A percentile compares a stretch with the other conserved stretches of the same genome.
Evolutionary conservation across 2,113 vertebrate species (phyloP).

Genomic region (Arizona elegans): DNA sequence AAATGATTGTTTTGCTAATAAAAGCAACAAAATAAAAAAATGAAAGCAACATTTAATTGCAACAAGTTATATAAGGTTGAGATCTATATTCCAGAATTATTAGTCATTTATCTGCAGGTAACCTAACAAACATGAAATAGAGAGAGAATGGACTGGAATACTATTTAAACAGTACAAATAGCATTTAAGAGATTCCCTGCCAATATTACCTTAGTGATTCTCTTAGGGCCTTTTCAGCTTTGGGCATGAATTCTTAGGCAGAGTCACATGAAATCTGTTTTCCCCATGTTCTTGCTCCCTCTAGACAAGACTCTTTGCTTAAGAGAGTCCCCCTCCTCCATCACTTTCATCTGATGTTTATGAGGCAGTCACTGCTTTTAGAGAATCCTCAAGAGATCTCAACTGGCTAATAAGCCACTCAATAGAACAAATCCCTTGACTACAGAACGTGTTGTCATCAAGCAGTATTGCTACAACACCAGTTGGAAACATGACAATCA

Average conservation of each 20-base stretch:
- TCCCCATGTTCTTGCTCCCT: neutral
- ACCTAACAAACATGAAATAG: neutral
- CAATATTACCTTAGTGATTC: neutral
- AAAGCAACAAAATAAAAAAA: neutral
- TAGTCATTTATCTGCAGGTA: neutral
- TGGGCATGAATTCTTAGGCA: neutral
- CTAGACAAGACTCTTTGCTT: neutral
- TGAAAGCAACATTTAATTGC: neutral
- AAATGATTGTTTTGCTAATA: neutral
- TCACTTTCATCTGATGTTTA: neutral
- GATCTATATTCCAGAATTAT: neutral
- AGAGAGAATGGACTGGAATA: neutral
- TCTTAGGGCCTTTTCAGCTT: neutral
- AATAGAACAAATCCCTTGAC: neutral
- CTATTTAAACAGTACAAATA: neutral
- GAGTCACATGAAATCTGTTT: neutral
- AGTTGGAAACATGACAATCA: neutral
- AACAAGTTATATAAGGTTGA: neutral
- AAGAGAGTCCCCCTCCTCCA: neutral
- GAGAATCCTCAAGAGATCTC: neutral
- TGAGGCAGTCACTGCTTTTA: neutral
- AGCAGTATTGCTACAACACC: neutral
- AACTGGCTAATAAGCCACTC: neutral
- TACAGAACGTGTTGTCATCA: neutral
- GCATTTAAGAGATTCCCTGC: neutral